Conservation (phyloP, 2,113 vertebrate species). For the Eptesicus fuscus region DNA sequence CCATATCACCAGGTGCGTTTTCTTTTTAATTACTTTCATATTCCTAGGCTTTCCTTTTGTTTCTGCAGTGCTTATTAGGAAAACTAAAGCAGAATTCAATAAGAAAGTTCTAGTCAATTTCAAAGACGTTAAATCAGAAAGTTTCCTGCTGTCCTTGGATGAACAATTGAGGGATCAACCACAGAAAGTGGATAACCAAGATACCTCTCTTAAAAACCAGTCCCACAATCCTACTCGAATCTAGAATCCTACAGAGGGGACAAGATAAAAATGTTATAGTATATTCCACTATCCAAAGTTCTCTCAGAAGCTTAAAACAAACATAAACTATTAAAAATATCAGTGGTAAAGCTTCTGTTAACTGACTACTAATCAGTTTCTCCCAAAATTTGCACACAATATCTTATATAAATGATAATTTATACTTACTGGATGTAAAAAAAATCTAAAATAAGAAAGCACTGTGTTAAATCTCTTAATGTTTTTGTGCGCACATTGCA, state of each 20-base stretch:
- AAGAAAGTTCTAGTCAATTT: not conserved
- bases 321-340: slow-evolving; percentile 28
- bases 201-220: not conserved
- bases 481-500: slow-evolving; percentile 60
- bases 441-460: slow-evolving; percentile 60
- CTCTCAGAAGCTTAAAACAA: slow-evolving; percentile 15
- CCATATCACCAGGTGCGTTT: not conserved
- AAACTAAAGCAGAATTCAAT: slow-evolving; percentile 34
- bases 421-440: slow-evolving; percentile 62
- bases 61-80: slow-evolving; percentile 30
- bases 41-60: slow-evolving; percentile 49
- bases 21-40: slow-evolving; percentile 42
- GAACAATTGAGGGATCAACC: not conserved
- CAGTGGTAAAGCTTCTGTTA: slow-evolving; percentile 17
- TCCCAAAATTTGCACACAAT: slow-evolving; percentile 35
- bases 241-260: not conserved
- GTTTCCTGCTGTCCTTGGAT: not conserved
- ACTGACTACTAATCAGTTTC: slow-evolving; percentile 19
- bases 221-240: not conserved
- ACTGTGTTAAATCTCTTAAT: slow-evolving; percentile 52
- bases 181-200: slow-evolving; percentile 18
- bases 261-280: slow-evolving; percentile 22
- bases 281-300: slow-evolving; percentile 17
- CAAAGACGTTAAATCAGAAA: slow-evolving; percentile 40
- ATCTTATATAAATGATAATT: slow-evolving; percentile 55